Percentiles rank a stretch among this genome's conserved stretches.
phyloP scores from a whole-genome alignment of 2,888 invertebrate genomes.

The Dasysyrphus albostriatus region DNA sequence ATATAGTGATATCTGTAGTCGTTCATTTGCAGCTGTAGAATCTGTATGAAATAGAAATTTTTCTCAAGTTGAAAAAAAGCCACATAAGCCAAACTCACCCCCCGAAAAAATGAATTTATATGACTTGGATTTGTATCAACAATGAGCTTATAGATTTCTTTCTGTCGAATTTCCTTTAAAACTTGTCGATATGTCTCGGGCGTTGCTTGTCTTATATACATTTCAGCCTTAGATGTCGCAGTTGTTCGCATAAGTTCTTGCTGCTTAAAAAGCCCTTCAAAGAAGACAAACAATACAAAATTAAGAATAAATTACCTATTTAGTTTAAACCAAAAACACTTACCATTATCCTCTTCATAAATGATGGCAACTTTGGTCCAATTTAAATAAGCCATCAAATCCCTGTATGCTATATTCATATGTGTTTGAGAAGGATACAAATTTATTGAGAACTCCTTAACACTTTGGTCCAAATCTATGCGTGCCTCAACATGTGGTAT shows the following conservation, averaged over 20 bases:
- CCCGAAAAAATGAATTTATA: conserved; percentile 92
- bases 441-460: conserved; percentile 91
- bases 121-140: conserved; percentile 94
- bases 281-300: conserved; percentile 77
- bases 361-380: conserved; percentile 97
- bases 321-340: background rate
- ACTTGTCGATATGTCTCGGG: conserved; percentile 88
- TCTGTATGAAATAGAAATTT: conserved; percentile 85
- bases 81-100: conserved; percentile 87
- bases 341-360: conserved; percentile 96
- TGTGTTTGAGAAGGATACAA: conserved; percentile 93
- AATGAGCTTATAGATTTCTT: conserved; percentile 93
- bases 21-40: conserved; percentile 97
- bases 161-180: conserved; percentile 89
- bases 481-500: conserved; percentile 94
- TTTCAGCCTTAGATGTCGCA: conserved; percentile 87
- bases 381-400: conserved; percentile 93
- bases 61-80: background rate
- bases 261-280: conserved; percentile 91
- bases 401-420: conserved; percentile 92
- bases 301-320: background rate
- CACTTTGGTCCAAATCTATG: conserved; percentile 86
- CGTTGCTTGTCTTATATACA: conserved; percentile 91
- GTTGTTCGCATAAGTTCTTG: conserved; percentile 92
- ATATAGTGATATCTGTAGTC: conserved; percentile 97